Evolutionary conservation across 2,888 invertebrate species (phyloP).

Genomic region (Zygothrica quintamaculata): DNA sequence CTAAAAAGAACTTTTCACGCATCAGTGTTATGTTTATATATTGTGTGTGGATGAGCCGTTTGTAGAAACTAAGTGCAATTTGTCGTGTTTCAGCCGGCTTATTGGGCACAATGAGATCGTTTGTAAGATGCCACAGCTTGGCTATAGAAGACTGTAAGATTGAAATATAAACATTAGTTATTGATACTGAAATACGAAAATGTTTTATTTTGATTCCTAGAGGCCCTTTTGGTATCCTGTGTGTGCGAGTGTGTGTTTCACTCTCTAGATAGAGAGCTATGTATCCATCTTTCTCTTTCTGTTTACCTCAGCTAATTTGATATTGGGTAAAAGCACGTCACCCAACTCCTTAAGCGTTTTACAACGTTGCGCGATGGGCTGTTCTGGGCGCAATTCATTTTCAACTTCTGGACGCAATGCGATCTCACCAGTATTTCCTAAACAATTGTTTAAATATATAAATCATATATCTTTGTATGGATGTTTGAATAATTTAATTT

Average conservation of each 20-base stretch:
- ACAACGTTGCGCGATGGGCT: constrained; percentile 90
- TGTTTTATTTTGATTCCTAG: too few species aligned
- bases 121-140: constrained; percentile 91
- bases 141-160: constrained; percentile 90
- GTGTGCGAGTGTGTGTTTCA: too few species aligned
- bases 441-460: constrained; percentile 8
- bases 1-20: constrained; percentile 93
- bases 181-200: too few species aligned
- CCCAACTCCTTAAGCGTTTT: constrained; percentile 91
- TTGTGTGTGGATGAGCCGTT: constrained; percentile 89
- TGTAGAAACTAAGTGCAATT: constrained; percentile 89
- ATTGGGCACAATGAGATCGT: constrained; percentile 90
- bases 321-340: constrained; percentile 86
- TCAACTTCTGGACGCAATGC: constrained; percentile 91
- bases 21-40: constrained; percentile 89
- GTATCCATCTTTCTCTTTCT: too few species aligned
- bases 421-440: constrained; percentile 88
- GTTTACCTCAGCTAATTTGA: constrained; percentile 92
- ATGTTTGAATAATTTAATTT: background rate
- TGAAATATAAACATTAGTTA: background rate
- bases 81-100: constrained; percentile 90
- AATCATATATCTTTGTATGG: background rate
- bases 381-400: constrained; percentile 90
- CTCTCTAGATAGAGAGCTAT: too few species aligned
- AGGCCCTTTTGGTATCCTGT: too few species aligned